phyloP scores from a whole-genome alignment of 2,113 vertebrate species.

The Crotophaga sulcirostris region DNA sequence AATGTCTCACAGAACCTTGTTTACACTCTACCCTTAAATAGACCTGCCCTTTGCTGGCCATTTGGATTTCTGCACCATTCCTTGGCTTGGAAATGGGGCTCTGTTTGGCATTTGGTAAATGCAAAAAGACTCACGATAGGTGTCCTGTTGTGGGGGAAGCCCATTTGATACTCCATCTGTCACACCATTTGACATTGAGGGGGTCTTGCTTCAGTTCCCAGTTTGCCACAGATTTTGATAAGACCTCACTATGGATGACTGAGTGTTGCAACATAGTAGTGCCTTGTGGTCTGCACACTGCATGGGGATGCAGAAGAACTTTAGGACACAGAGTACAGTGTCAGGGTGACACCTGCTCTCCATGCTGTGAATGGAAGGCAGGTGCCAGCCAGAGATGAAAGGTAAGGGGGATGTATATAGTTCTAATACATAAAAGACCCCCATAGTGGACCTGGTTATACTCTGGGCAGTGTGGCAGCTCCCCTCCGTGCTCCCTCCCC shows the following conservation, averaged over 20 bases:
- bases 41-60: neutral
- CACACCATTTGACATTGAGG: neutral
- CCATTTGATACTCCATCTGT: neutral
- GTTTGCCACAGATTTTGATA: neutral
- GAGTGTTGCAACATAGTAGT: accelerated
- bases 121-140: neutral
- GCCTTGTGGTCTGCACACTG: accelerated
- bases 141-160: neutral
- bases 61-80: neutral
- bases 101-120: neutral
- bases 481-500: accelerated
- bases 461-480: neutral
- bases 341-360: neutral
- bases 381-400: neutral
- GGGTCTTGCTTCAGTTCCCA: neutral
- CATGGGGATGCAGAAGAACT: accelerated
- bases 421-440: neutral
- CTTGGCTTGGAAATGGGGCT: neutral
- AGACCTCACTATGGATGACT: accelerated
- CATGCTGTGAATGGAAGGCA: neutral
- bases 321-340: neutral
- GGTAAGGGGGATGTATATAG: neutral
- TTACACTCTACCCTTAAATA: neutral
- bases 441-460: neutral
- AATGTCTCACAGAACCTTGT: neutral